phyloP scores from a whole-genome alignment of 2,797 vertebrate genomes.

The Gymnothorax reevesii region DNA sequence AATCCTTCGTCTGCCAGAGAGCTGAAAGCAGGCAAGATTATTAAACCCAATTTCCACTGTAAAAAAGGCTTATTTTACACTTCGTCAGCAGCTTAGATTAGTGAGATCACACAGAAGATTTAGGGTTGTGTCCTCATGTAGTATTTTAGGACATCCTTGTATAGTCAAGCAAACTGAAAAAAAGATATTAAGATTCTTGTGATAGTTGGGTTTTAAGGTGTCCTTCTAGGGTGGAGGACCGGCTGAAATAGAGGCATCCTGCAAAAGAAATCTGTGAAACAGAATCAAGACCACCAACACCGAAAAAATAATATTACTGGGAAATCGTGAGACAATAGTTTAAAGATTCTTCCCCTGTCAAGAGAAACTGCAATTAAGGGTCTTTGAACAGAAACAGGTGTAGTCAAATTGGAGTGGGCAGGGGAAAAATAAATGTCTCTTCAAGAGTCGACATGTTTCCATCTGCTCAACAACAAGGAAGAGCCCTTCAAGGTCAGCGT shows the following conservation, averaged over 20 bases:
- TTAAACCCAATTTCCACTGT: not conserved
- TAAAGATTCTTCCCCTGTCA: not conserved
- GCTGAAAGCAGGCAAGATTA: not conserved
- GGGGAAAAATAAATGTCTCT: not conserved
- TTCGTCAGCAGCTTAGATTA: not conserved
- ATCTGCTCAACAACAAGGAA: conserved; percentile 5
- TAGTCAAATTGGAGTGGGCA: not conserved
- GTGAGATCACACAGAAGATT: not conserved
- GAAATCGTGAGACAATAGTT: not conserved
- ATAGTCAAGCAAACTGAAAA: not conserved
- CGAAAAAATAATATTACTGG: not conserved
- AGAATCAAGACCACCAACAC: not conserved
- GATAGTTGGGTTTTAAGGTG: not conserved
- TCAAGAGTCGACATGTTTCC: not conserved
- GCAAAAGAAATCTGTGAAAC: not conserved
- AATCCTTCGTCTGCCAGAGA: not conserved
- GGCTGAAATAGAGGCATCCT: not conserved
- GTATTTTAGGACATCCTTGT: not conserved
- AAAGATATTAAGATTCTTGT: not conserved
- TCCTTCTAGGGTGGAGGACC: not conserved
- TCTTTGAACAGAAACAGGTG: conserved; percentile 10
- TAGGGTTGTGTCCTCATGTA: not conserved
- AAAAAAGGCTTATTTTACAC: not conserved
- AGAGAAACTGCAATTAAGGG: not conserved
- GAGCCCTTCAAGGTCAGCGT: not conserved